phyloP scores from a whole-genome alignment of 2,113 vertebrate genomes.

The Astur gentilis region DNA sequence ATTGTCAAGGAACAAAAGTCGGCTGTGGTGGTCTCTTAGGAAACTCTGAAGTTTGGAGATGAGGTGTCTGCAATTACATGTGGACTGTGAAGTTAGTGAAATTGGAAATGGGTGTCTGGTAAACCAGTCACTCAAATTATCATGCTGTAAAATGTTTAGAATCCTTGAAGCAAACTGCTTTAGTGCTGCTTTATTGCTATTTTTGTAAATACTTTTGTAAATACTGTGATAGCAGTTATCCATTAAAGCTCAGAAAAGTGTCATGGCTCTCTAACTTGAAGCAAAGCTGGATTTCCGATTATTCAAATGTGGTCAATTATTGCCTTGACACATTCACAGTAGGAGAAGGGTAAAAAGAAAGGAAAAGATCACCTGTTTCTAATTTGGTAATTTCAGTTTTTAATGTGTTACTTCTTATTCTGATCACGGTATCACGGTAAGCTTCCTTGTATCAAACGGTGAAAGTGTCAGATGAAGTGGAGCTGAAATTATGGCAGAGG shows the following conservation, averaged over 20 bases:
- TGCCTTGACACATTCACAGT: background rate
- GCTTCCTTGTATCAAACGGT: background rate
- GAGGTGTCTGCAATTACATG: background rate
- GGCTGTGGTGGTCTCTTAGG: background rate
- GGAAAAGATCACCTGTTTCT: background rate
- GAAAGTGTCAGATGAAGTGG: conserved; percentile 3
- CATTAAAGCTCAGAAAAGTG: background rate
- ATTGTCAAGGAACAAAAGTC: background rate
- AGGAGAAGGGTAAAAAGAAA: background rate
- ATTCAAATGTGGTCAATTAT: background rate
- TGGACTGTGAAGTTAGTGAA: background rate
- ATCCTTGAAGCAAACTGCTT: background rate
- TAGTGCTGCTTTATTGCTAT: background rate
- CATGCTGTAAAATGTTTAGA: background rate
- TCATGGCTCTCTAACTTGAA: background rate
- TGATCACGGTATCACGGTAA: background rate
- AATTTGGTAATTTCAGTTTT: background rate
- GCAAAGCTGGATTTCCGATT: background rate
- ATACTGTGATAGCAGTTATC: background rate
- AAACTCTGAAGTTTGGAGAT: background rate
- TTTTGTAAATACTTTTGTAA: background rate
- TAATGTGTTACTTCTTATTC: conserved; percentile 5
- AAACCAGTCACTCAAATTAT: background rate
- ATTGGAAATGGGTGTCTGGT: background rate
- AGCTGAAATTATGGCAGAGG: conserved; percentile 16